Evolutionary conservation across 2,888 invertebrate genomes (phyloP), one percentile per base, ranked within the genome.

Genomic region (Isoperla grammatica): DNA sequence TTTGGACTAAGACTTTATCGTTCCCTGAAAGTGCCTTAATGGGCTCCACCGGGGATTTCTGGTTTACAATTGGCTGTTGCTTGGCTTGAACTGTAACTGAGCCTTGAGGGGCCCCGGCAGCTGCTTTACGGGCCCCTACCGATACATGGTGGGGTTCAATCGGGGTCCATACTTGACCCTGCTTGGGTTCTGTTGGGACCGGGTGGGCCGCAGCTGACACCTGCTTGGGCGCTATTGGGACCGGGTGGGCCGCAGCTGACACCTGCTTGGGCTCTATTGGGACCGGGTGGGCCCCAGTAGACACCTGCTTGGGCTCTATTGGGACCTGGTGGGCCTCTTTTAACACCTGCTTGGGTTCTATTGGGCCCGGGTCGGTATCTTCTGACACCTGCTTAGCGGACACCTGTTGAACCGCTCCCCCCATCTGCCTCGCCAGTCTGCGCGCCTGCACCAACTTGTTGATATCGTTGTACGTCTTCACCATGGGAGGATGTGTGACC

Each of bases 381-480:
- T 17, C 20, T 22, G 56, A 19, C 43, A 40, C 17, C 50, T 37
- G 20, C 43, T 42, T 6, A 29, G 29, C 29, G 4, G 5, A 4
- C 57, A 13, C 57, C 20, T 42, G 17, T 42, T 29, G n/a, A n/a
- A n/a, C n/a, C 53, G n/a, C 43, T 39, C 19, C 2, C 19, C 22
- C 43, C 56, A 37, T 35, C 56, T 43, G 45, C 17, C 37, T 43
- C 22, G 59, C 59, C 4, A 86, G 68, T 69, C 87, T 88, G 65
- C 91, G 81, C 6, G 91, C 91, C 62, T 87, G 86, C 0, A 92
- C 91, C 64, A 92, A 80, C 75, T 91, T 91, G 71, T 91, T 91
- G 67, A 92, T 91, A 68, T 92, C 90, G 68, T 91, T 87, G 74
- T 85, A 92, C 0, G 90, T 90, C 23, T 88, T 87, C 54, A 92